phyloP scores from a whole-genome alignment of 2,113 vertebrate species.

The Peucedramus taeniatus region DNA sequence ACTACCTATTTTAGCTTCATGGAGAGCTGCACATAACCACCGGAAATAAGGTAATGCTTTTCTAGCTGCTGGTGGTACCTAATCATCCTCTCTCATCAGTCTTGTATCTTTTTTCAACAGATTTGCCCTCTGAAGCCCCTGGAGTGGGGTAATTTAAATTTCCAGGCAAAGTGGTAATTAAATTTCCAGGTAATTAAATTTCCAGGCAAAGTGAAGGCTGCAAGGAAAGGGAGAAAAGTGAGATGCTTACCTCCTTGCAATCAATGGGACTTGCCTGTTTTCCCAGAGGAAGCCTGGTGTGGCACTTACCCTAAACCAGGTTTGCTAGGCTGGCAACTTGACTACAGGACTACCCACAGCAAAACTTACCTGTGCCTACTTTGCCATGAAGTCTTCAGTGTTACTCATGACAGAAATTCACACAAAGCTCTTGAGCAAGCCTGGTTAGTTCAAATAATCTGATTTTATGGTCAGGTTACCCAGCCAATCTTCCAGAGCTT shows the following conservation, averaged over 20 bases:
- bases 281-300: background rate
- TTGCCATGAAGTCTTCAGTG: background rate
- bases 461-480: background rate
- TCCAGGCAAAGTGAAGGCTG: background rate
- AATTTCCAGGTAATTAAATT: background rate
- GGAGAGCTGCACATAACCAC: background rate
- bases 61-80: background rate
- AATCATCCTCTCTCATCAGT: background rate
- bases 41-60: background rate
- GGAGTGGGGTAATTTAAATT: background rate
- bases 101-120: background rate
- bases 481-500: background rate
- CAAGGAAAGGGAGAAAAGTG: background rate
- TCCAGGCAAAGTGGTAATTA: background rate
- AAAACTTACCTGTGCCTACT: background rate
- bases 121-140: background rate
- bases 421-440: background rate
- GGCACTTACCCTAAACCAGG: background rate
- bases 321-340: background rate
- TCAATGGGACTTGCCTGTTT: background rate
- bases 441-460: background rate
- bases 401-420: rapidly evolving
- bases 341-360: background rate
- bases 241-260: background rate
- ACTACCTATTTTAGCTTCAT: background rate